Base-by-base conservation (phyloP, 2,797 vertebrate genomes). In the Enteromius mattozi region DNA sequence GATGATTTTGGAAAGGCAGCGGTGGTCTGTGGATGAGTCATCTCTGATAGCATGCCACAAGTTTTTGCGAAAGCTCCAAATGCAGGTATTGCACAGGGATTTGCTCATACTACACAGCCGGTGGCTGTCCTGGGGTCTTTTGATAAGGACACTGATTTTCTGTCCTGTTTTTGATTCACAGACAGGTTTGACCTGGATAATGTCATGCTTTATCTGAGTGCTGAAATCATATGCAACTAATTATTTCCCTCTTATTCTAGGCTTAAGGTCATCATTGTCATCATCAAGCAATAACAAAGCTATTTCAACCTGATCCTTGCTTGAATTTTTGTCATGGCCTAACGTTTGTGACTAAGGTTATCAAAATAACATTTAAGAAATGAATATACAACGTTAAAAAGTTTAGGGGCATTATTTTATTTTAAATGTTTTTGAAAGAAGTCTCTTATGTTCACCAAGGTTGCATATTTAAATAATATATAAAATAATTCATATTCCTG, bases 71-170 rank as follows among this genome's bases (percentile, higher is more conserved):
- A 61, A 45, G 24, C 40, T 87, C 68, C 24, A 78, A 77, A 84
- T 82, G 61, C 61, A 82, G 75, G 80, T 61, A 54, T 83, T 87
- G 70, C 83, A 80, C 69, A 54, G 82, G 70, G 30, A 75, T 85
- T 76, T 74, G 80, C 69, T 85, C 86, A 79, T 87, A 59, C 86
- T 84, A 78, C 19, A 68, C 40, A 82, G 66, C 83, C 79, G 27
- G n/a, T 74, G 79, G 56, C 74, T 85, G 75, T 85, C 78, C 86
- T 61, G 49, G 17, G 63, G 76, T 49, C 76, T 85, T 47, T 45
- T 56, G 75, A 75, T 83, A 63, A 85, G 78, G 24, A 70, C 68
- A 82, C 82, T 54, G 30, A 47, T 54, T 14, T 17, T 59, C 69
- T 42, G 51, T 86, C 77, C 27, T 16, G 27, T 72, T 54, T 80